These are phyloP conservation scores for Pangasius mekongensis DNA, from an alignment of 2,797 vertebrate genomes.

Conservation along the genomic window DNA sequence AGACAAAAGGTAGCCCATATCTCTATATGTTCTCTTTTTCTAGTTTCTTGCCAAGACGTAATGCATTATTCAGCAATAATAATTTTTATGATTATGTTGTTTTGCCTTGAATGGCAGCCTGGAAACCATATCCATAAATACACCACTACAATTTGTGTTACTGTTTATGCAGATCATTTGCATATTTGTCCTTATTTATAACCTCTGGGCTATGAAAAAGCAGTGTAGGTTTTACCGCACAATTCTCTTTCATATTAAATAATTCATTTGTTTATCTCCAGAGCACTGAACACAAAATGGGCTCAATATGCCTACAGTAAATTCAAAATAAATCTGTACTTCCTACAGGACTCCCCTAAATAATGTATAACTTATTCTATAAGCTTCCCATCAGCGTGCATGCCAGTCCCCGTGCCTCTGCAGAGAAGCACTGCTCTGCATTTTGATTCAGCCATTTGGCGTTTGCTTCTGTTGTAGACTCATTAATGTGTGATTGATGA, in stretches of 20 bases:
- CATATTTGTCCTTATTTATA: conserved; percentile 21
- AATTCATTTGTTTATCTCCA: not conserved
- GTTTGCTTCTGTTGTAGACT: conserved; percentile 33
- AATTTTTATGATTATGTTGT: conserved; percentile 18
- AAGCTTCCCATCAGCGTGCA: not conserved
- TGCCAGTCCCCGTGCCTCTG: conserved; percentile 16
- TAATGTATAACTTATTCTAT: conserved; percentile 36
- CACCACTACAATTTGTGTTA: conserved; percentile 17
- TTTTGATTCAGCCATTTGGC: conserved; percentile 20
- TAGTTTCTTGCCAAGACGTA: not conserved
- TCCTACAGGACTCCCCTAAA: conserved; percentile 1
- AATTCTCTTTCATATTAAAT: conserved; percentile 11
- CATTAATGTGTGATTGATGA: conserved; percentile 56
- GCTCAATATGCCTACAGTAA: not conserved
- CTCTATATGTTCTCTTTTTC: not conserved
- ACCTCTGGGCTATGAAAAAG: not conserved
- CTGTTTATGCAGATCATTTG: conserved; percentile 31
- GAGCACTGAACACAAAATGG: not conserved
- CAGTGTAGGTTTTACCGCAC: not conserved
- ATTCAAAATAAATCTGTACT: conserved; percentile 18
- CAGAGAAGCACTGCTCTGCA: conserved; percentile 38
- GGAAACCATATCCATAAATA: conserved; percentile 18
- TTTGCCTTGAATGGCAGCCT: conserved; percentile 10
- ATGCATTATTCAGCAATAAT: conserved; percentile 16
- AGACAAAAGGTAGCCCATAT: not conserved